Evolutionary conservation across 23 tunicate species (phyloP).

Genomic region (Trididemnum miniatum): DNA sequence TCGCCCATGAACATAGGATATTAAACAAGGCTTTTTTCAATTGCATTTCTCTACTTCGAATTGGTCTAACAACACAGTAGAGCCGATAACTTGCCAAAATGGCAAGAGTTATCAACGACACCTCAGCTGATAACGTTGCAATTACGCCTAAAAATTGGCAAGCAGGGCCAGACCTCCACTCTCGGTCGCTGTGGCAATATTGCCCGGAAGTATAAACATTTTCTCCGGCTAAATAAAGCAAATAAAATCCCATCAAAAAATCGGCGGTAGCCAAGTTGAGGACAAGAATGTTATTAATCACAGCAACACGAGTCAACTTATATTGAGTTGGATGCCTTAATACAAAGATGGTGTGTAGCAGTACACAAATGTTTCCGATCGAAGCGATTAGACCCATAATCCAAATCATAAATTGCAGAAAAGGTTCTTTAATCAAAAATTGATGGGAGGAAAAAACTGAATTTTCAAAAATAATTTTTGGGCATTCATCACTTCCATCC

Average conservation of each 20-base stretch:
- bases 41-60: slow-evolving; percentile 43
- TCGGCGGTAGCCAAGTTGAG: slow-evolving; percentile 65
- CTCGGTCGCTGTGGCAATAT: slow-evolving; percentile 54
- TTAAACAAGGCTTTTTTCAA: slow-evolving; percentile 21
- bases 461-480: slow-evolving; percentile 24
- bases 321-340: slow-evolving; percentile 3
- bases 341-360: slow-evolving; percentile 21
- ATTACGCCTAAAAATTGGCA: slow-evolving; percentile 53
- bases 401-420: slow-evolving; percentile 71
- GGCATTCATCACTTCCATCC: slow-evolving; percentile 89
- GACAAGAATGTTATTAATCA: slow-evolving; percentile 55
- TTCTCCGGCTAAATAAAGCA: slow-evolving; percentile 39
- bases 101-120: slow-evolving; percentile 45
- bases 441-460: slow-evolving; percentile 54
- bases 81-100: slow-evolving; percentile 64
- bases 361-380: slow-evolving; percentile 47
- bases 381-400: slow-evolving; percentile 65
- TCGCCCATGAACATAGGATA: slow-evolving; percentile 37
- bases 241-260: slow-evolving; percentile 65
- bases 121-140: slow-evolving; percentile 56
- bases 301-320: slow-evolving; percentile 42
- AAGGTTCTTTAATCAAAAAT: slow-evolving; percentile 39
- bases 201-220: slow-evolving; percentile 27
- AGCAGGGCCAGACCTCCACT: slow-evolving; percentile 44
- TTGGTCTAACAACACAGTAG: slow-evolving; percentile 53